Conservation (phyloP, 2,113 vertebrate species). For the Bufo gargarizans region DNA sequence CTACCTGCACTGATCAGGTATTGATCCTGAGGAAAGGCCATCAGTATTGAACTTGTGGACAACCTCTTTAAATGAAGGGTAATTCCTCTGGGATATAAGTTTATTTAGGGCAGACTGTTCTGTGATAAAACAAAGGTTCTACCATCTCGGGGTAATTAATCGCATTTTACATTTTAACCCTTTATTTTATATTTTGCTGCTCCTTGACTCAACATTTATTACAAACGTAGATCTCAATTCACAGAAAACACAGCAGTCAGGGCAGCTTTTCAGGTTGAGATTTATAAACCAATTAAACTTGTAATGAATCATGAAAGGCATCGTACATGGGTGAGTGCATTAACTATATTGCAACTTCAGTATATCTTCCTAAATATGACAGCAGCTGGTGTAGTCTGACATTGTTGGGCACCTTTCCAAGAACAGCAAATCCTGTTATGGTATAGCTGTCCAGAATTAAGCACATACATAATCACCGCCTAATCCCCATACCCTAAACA, state of each 20-base stretch:
- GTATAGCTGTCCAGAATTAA: constrained; percentile 45
- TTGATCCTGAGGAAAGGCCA: too few species aligned
- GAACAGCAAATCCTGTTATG: constrained; percentile 58
- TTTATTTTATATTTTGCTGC: not conserved
- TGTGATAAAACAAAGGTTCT: not conserved
- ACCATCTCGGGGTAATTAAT: not conserved
- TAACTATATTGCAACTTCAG: constrained; percentile 47
- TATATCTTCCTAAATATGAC: constrained; percentile 54
- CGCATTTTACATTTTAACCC: not conserved
- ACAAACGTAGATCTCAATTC: not conserved
- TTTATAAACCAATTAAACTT: constrained; percentile 39
- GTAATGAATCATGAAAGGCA: constrained; percentile 24
- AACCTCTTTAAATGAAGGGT: not conserved
- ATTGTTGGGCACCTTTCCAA: constrained; percentile 54
- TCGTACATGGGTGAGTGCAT: constrained; percentile 33
- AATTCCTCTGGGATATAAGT: not conserved
- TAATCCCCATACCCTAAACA: constrained; percentile 57
- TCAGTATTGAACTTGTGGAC: too few species aligned
- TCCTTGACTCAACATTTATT: not conserved
- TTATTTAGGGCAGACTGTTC: not conserved
- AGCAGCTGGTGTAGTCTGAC: constrained; percentile 51
- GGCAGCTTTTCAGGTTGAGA: constrained; percentile 4
- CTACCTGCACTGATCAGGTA: too few species aligned
- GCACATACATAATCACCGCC: constrained; percentile 47
- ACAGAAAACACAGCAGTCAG: not conserved